Evolutionary conservation across 2,797 vertebrate species (phyloP).

Genomic region (Sebastes minor): DNA sequence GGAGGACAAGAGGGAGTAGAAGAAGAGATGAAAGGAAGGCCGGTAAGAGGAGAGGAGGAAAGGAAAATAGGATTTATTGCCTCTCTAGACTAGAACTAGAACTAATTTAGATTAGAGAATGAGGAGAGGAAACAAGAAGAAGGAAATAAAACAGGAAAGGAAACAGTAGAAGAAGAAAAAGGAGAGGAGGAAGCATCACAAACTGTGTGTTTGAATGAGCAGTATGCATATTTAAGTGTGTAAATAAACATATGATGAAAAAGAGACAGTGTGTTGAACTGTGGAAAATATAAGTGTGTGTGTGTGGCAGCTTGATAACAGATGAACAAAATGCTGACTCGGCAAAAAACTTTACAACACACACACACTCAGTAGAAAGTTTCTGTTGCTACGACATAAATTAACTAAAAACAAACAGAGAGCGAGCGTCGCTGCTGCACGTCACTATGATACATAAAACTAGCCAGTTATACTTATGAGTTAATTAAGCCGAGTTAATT

Average conservation of each 20-base stretch:
- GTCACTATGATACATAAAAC: constrained; percentile 11
- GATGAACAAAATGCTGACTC: constrained; percentile 25
- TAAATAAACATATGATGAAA: background rate
- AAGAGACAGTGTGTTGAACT: background rate
- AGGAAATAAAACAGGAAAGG: too few species aligned
- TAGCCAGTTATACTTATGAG: background rate
- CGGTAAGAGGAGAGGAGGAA: background rate
- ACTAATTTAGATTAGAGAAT: background rate
- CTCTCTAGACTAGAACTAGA: background rate
- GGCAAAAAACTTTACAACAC: background rate
- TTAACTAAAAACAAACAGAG: background rate
- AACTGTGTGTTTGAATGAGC: background rate
- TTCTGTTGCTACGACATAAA: background rate
- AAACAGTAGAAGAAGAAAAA: background rate
- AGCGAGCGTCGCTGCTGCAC: background rate
- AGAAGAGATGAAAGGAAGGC: background rate
- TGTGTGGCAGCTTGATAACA: background rate
- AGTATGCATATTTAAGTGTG: background rate
- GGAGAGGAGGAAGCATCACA: background rate
- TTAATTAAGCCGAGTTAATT: constrained; percentile 35
- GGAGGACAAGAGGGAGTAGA: background rate
- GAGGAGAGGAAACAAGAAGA: background rate
- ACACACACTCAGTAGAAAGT: background rate
- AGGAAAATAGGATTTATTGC: background rate
- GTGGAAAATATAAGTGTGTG: background rate